Evolutionary conservation across 2,888 invertebrate genomes (phyloP).

Genomic region (Cheilosia soror): DNA sequence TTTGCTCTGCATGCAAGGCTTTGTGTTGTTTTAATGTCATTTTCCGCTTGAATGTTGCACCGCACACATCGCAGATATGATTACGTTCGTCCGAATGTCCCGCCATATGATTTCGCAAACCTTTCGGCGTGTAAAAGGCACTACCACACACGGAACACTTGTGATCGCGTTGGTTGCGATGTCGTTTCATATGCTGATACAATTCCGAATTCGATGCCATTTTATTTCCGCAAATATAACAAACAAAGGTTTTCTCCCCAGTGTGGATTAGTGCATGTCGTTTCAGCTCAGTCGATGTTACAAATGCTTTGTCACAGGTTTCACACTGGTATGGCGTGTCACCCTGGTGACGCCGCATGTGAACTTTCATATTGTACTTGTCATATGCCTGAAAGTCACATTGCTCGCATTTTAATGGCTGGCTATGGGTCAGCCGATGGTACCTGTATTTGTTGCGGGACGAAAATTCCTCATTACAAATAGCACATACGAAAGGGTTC

Average conservation of each 20-base stretch:
- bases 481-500: conserved; percentile 51
- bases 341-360: conserved; percentile 65
- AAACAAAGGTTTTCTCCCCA: conserved; percentile 48
- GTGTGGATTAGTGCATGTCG: conserved; percentile 52
- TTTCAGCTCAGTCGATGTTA: conserved; percentile 56
- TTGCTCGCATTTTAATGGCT: conserved; percentile 56
- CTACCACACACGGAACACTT: conserved; percentile 53
- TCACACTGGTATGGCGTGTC: conserved; percentile 46
- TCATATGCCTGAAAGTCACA: conserved; percentile 57
- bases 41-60: conserved; percentile 58
- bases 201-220: conserved; percentile 38
- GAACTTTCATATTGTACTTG: conserved; percentile 56
- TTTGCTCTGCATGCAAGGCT: conserved; percentile 47
- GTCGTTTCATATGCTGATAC: conserved; percentile 56
- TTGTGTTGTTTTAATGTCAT: conserved; percentile 57
- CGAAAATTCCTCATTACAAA: conserved; percentile 51
- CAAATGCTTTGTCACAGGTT: conserved; percentile 55
- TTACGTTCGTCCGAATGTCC: conserved; percentile 51
- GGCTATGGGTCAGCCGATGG: conserved; percentile 59
- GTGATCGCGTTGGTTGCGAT: conserved; percentile 56
- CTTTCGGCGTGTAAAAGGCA: conserved; percentile 50
- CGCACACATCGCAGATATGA: conserved; percentile 56
- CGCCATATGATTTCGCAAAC: conserved; percentile 52
- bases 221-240: conserved; percentile 56
- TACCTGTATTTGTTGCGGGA: conserved; percentile 50